Evolutionary conservation across 1,140 invertebrate species (phyloP).

Genomic region (Penaeus japonicus): DNA sequence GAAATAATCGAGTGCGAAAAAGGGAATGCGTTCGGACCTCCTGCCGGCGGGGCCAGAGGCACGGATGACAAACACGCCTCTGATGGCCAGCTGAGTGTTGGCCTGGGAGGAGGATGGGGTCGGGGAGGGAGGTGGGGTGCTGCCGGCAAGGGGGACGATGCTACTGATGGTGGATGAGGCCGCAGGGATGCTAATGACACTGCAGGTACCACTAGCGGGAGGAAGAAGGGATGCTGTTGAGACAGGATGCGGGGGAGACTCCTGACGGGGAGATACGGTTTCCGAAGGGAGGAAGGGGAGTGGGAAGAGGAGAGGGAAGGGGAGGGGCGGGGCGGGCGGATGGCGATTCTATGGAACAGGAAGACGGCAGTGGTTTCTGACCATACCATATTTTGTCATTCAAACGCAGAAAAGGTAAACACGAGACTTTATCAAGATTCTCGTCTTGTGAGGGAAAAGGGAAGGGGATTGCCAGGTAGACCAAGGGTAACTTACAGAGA

Average conservation of each 20-base stretch:
- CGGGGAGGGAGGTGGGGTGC: neutral
- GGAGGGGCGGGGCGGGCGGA: neutral
- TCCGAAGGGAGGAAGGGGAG: neutral
- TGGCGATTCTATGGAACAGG: neutral
- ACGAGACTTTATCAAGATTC: no score
- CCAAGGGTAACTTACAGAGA: no score
- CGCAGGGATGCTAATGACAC: neutral
- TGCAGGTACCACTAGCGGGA: neutral
- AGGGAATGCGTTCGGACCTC: conserved; percentile 22
- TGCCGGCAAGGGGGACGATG: neutral
- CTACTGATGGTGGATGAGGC: neutral
- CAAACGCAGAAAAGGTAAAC: no score
- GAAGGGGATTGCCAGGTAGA: no score
- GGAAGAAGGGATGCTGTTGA: neutral
- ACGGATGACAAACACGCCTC: conserved; percentile 41
- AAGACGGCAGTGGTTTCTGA: neutral
- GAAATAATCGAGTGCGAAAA: conserved; percentile 41
- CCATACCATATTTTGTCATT: neutral
- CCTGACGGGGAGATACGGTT: neutral
- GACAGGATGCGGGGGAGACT: no score
- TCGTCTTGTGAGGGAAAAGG: no score
- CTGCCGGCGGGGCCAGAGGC: conserved; percentile 3
- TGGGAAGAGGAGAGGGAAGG: neutral
- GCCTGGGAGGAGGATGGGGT: neutral
- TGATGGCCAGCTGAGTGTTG: neutral